These are phyloP conservation scores for Porites lobata DNA, from an alignment of 92 coral and sea anemone genomes.

Conservation along the genomic window DNA sequence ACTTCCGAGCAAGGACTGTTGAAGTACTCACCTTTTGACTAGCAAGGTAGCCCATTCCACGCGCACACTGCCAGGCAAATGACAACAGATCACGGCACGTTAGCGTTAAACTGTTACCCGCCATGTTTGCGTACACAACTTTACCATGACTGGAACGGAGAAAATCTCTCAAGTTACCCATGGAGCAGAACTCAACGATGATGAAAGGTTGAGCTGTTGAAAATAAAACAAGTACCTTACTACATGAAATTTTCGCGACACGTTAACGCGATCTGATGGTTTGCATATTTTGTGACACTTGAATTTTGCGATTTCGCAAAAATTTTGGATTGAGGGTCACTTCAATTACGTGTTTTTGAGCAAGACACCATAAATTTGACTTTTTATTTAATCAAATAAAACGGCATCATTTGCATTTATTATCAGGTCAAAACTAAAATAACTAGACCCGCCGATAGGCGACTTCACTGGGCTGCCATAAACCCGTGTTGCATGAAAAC, in stretches of 20 bases:
- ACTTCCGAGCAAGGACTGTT: too few species aligned
- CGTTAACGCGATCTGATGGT: not conserved
- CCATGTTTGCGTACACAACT: constrained; percentile 88
- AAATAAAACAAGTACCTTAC: not conserved
- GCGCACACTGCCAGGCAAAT: constrained; percentile 94
- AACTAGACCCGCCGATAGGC: too few species aligned
- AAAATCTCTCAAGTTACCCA: constrained; percentile 83
- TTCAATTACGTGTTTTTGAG: too few species aligned
- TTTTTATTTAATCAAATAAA: too few species aligned
- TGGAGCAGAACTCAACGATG: constrained; percentile 92
- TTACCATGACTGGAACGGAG: constrained; percentile 84
- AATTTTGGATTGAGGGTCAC: too few species aligned
- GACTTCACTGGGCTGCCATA: too few species aligned
- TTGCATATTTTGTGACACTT: too few species aligned
- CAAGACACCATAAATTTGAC: too few species aligned
- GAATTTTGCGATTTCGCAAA: too few species aligned
- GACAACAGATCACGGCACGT: constrained; percentile 89
- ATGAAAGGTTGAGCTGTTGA: constrained; percentile 78
- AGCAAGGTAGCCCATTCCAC: constrained; percentile 97
- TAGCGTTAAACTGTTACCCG: constrained; percentile 87
- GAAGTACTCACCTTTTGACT: constrained; percentile 77
- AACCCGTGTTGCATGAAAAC: too few species aligned
- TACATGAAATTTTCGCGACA: not conserved
- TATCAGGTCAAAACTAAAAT: too few species aligned
- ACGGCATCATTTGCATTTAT: too few species aligned